phyloP scores from a whole-genome alignment of 2,113 vertebrate species.

The Nestor notabilis region DNA sequence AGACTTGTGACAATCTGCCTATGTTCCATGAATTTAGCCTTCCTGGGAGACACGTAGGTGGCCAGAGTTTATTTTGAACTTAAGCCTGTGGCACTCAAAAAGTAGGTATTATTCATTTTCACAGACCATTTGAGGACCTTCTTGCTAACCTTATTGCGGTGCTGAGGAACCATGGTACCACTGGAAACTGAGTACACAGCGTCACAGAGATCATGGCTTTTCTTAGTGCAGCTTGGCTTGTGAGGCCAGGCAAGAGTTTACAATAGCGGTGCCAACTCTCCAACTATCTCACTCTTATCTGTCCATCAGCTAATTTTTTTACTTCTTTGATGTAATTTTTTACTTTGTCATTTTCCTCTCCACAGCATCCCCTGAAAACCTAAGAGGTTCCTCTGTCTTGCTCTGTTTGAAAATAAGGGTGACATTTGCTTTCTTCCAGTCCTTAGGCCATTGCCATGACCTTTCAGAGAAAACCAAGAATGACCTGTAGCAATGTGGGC shows the following conservation, averaged over 20 bases:
- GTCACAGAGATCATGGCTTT: background rate
- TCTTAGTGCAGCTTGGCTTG: background rate
- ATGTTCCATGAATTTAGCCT: fast-evolving
- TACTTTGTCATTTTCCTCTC: background rate
- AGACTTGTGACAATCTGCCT: background rate
- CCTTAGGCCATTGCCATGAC: background rate
- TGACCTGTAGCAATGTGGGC: background rate
- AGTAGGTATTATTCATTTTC: background rate
- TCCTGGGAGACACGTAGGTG: background rate
- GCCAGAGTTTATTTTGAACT: background rate
- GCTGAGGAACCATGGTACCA: background rate
- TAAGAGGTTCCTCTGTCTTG: background rate
- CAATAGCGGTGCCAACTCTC: background rate
- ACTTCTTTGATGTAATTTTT: background rate
- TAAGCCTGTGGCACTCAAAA: background rate
- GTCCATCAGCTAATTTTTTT: background rate
- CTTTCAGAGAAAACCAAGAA: background rate
- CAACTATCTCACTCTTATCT: background rate
- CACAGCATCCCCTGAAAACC: background rate
- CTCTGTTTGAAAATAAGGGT: background rate
- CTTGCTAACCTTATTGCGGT: background rate
- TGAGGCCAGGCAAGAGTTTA: background rate
- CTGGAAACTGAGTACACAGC: background rate
- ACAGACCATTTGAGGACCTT: background rate
- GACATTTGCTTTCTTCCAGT: background rate